Percentiles rank a stretch among this genome's conserved stretches.
These are phyloP conservation scores for Petaurus breviceps DNA, from an alignment of 2,113 vertebrate species.

Conservation along the genomic window DNA sequence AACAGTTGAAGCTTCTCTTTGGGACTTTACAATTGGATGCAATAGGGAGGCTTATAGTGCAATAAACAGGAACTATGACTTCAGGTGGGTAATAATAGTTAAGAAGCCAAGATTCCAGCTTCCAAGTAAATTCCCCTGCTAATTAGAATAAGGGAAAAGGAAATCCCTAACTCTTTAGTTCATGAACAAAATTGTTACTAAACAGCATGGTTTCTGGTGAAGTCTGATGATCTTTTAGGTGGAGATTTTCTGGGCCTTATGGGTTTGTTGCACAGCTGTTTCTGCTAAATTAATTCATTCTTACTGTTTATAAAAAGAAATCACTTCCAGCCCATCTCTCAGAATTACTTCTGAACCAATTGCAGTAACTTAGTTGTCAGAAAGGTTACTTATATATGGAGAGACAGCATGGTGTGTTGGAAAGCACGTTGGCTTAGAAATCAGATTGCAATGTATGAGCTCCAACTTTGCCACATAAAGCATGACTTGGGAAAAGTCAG, in stretches of 20 bases:
- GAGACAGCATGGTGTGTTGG: not conserved
- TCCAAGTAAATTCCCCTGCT: slow-evolving; percentile 57
- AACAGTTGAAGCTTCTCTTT: slow-evolving; percentile 64
- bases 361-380: not conserved
- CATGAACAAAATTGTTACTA: not conserved
- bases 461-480: not conserved
- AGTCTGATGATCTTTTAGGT: slow-evolving; percentile 3
- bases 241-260: not conserved
- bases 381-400: not conserved
- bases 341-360: not conserved
- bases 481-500: not conserved
- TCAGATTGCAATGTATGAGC: not conserved
- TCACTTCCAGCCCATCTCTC: slow-evolving; percentile 5
- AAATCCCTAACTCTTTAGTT: not conserved
- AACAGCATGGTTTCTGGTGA: not conserved
- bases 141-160: slow-evolving; percentile 51
- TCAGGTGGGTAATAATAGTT: slow-evolving; percentile 71
- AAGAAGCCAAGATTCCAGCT: slow-evolving; percentile 51
- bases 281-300: not conserved
- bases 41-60: slow-evolving; percentile 68
- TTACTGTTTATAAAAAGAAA: not conserved
- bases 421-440: not conserved
- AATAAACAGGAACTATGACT: slow-evolving; percentile 70
- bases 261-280: not conserved
- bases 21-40: slow-evolving; percentile 49